Evolutionary conservation across 2,113 vertebrate genomes (phyloP).

Genomic region (Urocynchramus pylzowi): DNA sequence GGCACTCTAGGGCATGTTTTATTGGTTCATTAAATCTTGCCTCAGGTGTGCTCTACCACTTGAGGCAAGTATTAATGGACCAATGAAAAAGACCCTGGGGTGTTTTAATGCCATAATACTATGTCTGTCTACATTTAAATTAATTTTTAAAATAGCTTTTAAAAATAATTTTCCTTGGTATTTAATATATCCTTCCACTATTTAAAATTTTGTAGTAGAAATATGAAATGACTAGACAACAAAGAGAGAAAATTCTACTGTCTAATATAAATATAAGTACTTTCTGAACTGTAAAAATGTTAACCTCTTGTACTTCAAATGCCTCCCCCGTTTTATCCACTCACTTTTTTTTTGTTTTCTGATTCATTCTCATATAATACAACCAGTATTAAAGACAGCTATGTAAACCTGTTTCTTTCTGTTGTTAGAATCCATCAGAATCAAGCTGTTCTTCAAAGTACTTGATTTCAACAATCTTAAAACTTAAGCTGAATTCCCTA

Average conservation of each 20-base stretch:
- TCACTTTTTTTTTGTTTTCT: neutral
- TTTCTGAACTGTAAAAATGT: neutral
- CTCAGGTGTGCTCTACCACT: constrained; percentile 79
- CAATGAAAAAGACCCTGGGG: constrained; percentile 78
- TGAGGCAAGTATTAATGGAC: constrained; percentile 79
- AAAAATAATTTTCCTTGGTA: constrained; percentile 72
- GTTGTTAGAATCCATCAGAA: neutral
- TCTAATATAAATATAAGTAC: neutral
- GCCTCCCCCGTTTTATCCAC: neutral
- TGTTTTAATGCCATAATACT: constrained; percentile 72
- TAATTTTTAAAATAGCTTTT: constrained; percentile 77
- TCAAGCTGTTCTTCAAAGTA: neutral
- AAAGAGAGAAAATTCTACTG: constrained; percentile 7
- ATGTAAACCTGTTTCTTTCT: neutral
- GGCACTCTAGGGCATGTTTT: constrained; percentile 75
- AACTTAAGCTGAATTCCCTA: neutral
- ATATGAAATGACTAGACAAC: constrained; percentile 17
- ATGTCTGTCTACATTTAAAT: constrained; percentile 73
- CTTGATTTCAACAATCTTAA: neutral
- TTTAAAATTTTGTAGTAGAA: constrained; percentile 27
- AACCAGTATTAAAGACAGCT: neutral
- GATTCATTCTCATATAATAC: neutral
- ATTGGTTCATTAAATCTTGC: constrained; percentile 81
- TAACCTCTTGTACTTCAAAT: neutral
- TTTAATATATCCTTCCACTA: constrained; percentile 63